Base-by-base conservation (phyloP, 2,797 vertebrate species). In the Urophycis tenuis region DNA sequence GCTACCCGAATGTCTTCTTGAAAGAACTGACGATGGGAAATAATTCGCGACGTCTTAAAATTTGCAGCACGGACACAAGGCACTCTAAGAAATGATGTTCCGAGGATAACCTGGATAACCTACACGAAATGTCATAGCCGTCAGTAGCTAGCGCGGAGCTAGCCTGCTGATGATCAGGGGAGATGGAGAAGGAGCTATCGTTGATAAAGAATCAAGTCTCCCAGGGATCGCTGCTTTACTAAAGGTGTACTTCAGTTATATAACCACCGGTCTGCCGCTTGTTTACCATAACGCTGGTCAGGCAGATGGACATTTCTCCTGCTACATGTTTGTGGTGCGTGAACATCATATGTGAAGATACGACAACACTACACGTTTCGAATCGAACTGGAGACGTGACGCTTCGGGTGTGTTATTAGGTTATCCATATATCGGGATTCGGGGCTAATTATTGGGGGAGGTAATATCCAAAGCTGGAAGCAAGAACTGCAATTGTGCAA, bases 71-170 rank as follows among this genome's bases (percentile, higher is more conserved):
- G 84, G 88, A 81, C 19, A 80, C 84, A 79, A 79, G 83, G 83
- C 84, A 76, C n/a, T 22, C 72, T 78, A 35, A 85, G 83, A 79
- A 85, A 71, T 82, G 82, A 85, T 88, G 83, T 88, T 88, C 85
- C 77, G 85, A 87, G 90, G 89, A 91, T 91, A 91, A 91, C 88
- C 89, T 88, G 90, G 89, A 89, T 91, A 92, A 92, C 91, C 92
- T 88, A 91, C 88, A 85, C 85, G 90, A 91, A 87, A 92, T 92
- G 92, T 90, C 22, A 22, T 60, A 60, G 53, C 53, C n/a, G n/a
- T 25, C 22, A 60, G 45, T 41, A 49, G 45, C 45, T 49, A 49
- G 45, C 45, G 45, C 45, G 17, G 53, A 60, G 53, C 53, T 91
- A 90, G 91, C 90, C 53, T 1, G 76, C 53, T 81, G 77, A 85